Evolutionary conservation across 2,113 vertebrate species (phyloP), one percentile per base, ranked within the genome.

Genomic region (Calidris pygmaea): DNA sequence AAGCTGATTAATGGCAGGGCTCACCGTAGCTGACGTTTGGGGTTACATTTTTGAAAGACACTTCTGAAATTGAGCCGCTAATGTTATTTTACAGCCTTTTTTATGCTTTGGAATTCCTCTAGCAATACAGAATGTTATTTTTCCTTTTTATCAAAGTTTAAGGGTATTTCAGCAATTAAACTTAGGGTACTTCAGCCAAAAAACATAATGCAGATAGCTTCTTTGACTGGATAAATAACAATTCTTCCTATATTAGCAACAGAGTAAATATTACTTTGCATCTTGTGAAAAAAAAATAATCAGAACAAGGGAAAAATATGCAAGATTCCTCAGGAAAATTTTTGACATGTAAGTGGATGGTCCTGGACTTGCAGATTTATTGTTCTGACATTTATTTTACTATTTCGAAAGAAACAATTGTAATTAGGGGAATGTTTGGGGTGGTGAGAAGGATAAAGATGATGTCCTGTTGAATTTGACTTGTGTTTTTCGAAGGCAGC

Each of bases 131-230:
- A 91, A 95, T 90, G 90, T 94, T 96, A n/a, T 92, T 96, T 93
- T 97, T 94, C 60, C 73, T 58, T 87, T 95, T 92, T 93, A 94
- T 96, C 86, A 75, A 81, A 81, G 83, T 92, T 80, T 90, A 84
- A 86, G 92, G 72, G 52, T 81, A 63, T 94, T 93, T 89, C 73
- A 76, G 77, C 89, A 81, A 79, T 96, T 90, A 53, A 95, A 86
- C 26, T 82, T 6, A 13, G 65, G 18, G 60, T 66, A 26, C 68
- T 81, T 52, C 56, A 48, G 95, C 93, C 93, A 96, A 83, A 83
- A 90, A 63, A 7, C 73, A 34, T 82, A 80, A 15, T 78, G 12
- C 60, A 78, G 78, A 92, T 67, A 77, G 43, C 83, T 90, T 11
- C 73, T 88, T 89, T 82, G 88, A 41, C 76, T 59, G 60, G 71